Evolutionary conservation across 1,140 invertebrate genomes (phyloP).

Genomic region (Drosophila ohnishii): DNA sequence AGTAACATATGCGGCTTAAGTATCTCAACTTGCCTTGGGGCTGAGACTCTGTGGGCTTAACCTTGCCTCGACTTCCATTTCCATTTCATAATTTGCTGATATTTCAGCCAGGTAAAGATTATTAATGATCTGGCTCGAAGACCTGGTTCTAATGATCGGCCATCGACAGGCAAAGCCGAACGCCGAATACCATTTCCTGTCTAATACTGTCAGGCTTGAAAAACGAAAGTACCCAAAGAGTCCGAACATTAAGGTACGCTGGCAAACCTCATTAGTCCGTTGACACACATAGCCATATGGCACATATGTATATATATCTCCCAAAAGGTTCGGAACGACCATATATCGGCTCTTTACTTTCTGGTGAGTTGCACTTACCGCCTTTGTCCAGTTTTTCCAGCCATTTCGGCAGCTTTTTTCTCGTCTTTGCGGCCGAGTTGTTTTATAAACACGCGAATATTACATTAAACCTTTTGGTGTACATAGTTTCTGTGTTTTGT

Average conservation of each 20-base stretch:
- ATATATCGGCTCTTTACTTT: slow-evolving; percentile 36
- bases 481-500: slow-evolving; percentile 46
- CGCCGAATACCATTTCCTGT: slow-evolving; percentile 61
- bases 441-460: slow-evolving; percentile 79
- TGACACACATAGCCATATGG: slow-evolving; percentile 59
- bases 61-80: slow-evolving; percentile 51
- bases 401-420: slow-evolving; percentile 14
- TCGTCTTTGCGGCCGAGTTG: slow-evolving; percentile 50
- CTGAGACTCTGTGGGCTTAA: slow-evolving; percentile 25
- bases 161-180: slow-evolving; percentile 25
- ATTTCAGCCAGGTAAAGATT: slow-evolving; percentile 41
- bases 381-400: slow-evolving; percentile 67
- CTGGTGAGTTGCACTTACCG: slow-evolving; percentile 55
- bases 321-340: slow-evolving; percentile 49
- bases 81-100: slow-evolving; percentile 43
- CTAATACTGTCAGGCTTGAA: slow-evolving; percentile 52
- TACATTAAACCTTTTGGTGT: slow-evolving; percentile 66
- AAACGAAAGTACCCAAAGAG: slow-evolving; percentile 67
- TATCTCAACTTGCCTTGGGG: slow-evolving; percentile 2
- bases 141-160: slow-evolving; percentile 68
- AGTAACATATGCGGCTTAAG: slow-evolving; percentile 6
- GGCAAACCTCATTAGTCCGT: slow-evolving; percentile 60
- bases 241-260: slow-evolving; percentile 17
- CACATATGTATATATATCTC: slow-evolving; percentile 10
- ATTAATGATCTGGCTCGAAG: slow-evolving; percentile 58